A percentile compares a stretch with the other conserved stretches of the same genome.
These are phyloP conservation scores for Cephalopterus ornatus DNA, from an alignment of 2,113 vertebrate species.

Conservation along the genomic window DNA sequence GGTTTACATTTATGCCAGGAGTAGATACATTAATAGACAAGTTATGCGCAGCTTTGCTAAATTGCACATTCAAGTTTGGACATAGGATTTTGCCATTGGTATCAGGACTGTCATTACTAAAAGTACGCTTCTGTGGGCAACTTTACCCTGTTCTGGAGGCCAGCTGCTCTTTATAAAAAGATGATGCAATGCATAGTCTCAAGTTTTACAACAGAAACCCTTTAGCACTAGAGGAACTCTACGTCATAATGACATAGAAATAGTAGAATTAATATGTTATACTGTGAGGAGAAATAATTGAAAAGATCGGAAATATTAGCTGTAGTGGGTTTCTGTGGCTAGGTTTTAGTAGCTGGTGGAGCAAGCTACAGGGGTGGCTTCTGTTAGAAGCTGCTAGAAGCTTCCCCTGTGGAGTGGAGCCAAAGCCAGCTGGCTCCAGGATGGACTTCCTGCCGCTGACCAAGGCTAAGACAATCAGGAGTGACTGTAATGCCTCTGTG, in stretches of 20 bases:
- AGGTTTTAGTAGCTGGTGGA: no score
- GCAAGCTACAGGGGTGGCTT: no score
- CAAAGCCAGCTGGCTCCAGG: no score
- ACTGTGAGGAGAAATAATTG: background rate
- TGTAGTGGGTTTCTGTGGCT: no score
- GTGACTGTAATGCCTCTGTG: no score
- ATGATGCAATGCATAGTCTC: background rate
- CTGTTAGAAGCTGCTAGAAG: no score
- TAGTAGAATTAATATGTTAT: background rate
- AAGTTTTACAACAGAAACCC: background rate
- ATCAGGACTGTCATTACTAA: background rate
- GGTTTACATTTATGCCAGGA: background rate
- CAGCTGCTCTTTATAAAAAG: background rate
- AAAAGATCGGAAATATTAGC: background rate
- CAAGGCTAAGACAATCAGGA: no score
- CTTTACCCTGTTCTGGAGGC: background rate
- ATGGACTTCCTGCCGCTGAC: no score
- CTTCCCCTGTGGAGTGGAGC: no score
- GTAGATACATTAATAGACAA: background rate
- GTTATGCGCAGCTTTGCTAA: background rate
- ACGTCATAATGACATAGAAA: background rate
- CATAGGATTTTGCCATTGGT: background rate
- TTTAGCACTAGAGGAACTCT: background rate
- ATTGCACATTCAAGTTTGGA: background rate
- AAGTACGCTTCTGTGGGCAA: background rate